Evolutionary conservation across 2,888 invertebrate species (phyloP).

Genomic region (Muscina levida): DNA sequence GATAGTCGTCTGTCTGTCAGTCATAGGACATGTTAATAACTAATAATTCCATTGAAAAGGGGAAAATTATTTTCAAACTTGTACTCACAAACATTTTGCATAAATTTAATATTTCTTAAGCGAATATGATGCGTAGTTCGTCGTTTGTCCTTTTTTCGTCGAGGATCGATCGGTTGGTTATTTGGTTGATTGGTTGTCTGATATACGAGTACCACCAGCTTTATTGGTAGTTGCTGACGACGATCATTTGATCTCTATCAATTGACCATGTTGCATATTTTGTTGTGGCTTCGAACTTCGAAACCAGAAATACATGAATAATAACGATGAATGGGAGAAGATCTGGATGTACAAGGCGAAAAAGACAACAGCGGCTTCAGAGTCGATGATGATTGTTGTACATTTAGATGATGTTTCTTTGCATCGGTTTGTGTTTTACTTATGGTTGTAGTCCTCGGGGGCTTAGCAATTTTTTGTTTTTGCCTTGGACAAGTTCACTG

Average conservation of each 20-base stretch:
- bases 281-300: constrained; percentile 28
- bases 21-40: no score
- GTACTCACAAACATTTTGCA: constrained; percentile 60
- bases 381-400: constrained; percentile 54
- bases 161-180: constrained; percentile 10
- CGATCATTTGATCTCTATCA: constrained; percentile 61
- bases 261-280: constrained; percentile 35
- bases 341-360: no score
- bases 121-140: constrained; percentile 34
- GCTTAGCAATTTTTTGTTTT: constrained; percentile 15
- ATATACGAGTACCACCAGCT: background rate
- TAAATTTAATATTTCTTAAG: constrained; percentile 60
- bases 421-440: constrained; percentile 7
- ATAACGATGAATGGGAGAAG: constrained; percentile 8
- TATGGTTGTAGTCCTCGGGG: constrained; percentile 41
- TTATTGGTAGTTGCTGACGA: constrained; percentile 26
- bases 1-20: no score
- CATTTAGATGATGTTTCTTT: constrained; percentile 45
- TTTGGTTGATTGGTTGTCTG: constrained; percentile 14
- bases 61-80: constrained; percentile 47
- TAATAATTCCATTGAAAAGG: constrained; percentile 47
- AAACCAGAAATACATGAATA: constrained; percentile 47
- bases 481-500: constrained; percentile 53
- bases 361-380: background rate
- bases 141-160: background rate